Evolutionary conservation across 2,113 vertebrate genomes (phyloP), one percentile per base, ranked within the genome.

Genomic region (Sus scrofa): DNA sequence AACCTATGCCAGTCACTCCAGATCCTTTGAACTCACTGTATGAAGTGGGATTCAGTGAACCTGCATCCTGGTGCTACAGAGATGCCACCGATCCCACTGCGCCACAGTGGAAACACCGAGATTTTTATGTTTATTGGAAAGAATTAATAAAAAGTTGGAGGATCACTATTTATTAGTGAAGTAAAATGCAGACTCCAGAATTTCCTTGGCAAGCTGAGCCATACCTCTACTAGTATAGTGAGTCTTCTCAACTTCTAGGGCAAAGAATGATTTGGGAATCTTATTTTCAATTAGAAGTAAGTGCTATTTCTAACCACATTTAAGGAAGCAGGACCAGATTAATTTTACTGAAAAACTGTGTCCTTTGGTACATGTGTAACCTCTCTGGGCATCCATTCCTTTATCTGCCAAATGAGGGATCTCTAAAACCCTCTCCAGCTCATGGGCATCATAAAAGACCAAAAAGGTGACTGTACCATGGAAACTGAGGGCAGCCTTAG

Each of bases 101-200:
- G 44, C 44, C 44, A 44, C 44, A 44, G 44, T 44, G 44, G 8
- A 8, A 44, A 44, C 44, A 6, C 8, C 44, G 8, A 44, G 18
- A 67, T 54, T 26, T 96, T 70, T 92, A 73, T 62, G 56, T 71
- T 65, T 60, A 56, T 83, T 65, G 62, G 78, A 54, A 67, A 94
- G 54, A 60, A 62, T 54, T 52, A 78, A 94, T 77, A 56, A 50
- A 65, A 90, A 71, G 11, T 30, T 92, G 65, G 22, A 81, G 44
- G 95, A 60, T 18, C 52, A 30, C 26, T 56, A 11, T 79, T 73
- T 32, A 84, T 94, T 68, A 71, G 32, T 44, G 77, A 79, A 71
- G 89, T 89, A 84, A 92, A 92, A 86, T 73, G 24, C 67, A 83
- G 54, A 60, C 58, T 68, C 37, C n/a, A 39, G 54, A 44, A 70